Evolutionary conservation across 1,140 invertebrate genomes (phyloP).

Genomic region (Maniola jurtina): DNA sequence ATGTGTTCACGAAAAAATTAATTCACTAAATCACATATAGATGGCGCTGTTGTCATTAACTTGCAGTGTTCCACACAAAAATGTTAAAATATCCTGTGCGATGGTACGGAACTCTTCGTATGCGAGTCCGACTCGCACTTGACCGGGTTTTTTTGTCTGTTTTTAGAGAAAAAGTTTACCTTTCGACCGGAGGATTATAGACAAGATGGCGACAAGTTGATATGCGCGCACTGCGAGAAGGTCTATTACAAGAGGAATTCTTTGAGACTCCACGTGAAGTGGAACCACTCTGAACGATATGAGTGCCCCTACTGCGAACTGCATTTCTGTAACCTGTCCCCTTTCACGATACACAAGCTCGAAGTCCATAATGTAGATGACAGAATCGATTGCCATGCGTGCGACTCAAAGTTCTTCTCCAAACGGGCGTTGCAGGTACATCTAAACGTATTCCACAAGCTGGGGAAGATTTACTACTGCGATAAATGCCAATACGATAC

Average conservation of each 20-base stretch:
- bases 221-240: slow-evolving; percentile 54
- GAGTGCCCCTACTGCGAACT: slow-evolving; percentile 47
- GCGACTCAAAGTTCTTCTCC: slow-evolving; percentile 57
- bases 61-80: too few species aligned
- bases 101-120: too few species aligned
- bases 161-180: slow-evolving; percentile 41
- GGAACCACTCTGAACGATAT: slow-evolving; percentile 53
- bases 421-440: slow-evolving; percentile 52
- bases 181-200: slow-evolving; percentile 46
- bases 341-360: slow-evolving; percentile 54
- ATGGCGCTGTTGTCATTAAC: too few species aligned
- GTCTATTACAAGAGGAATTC: background rate
- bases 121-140: too few species aligned
- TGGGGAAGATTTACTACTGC: slow-evolving; percentile 59
- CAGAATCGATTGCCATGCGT: slow-evolving; percentile 59
- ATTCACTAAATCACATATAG: too few species aligned
- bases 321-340: slow-evolving; percentile 52
- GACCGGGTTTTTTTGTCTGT: too few species aligned
- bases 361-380: slow-evolving; percentile 58
- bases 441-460: slow-evolving; percentile 62
- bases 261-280: background rate
- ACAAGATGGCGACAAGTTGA: slow-evolving; percentile 37
- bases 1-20: too few species aligned
- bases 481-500: slow-evolving; percentile 62
- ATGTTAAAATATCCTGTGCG: too few species aligned